These are phyloP conservation scores for Xenops minutus DNA, from an alignment of 2,797 vertebrate species.

Conservation along the genomic window DNA sequence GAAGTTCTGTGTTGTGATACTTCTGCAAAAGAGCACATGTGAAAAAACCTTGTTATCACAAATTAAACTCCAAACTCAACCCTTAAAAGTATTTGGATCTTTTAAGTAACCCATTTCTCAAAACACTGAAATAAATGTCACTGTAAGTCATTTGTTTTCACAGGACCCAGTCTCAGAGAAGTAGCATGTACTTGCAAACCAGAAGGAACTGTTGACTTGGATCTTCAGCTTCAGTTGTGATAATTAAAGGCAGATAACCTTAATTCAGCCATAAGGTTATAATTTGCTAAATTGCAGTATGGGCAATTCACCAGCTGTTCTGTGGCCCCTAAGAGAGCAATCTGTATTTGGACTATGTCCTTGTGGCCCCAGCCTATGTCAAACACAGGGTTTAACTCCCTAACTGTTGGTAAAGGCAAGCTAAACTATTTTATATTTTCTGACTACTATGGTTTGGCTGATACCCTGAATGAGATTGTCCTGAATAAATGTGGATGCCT, in stretches of 20 bases:
- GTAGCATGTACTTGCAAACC: neutral
- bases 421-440: neutral
- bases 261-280: neutral
- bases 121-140: neutral
- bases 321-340: neutral
- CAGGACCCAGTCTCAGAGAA: neutral
- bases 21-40: neutral
- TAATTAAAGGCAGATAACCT: neutral
- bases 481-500: neutral
- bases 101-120: neutral
- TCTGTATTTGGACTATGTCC: neutral
- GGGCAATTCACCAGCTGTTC: neutral
- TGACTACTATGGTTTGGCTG: neutral
- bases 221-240: neutral
- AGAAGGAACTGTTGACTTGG: neutral
- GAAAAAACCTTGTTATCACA: neutral
- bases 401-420: neutral
- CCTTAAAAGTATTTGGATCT: neutral
- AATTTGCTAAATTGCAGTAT: neutral
- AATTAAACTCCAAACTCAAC: neutral
- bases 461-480: neutral
- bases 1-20: neutral
- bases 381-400: neutral
- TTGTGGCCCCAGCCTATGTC: neutral
- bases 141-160: neutral